Percentiles rank a stretch among this genome's conserved stretches.
These are phyloP conservation scores for Geococcyx californianus DNA, from an alignment of 2,113 vertebrate species.

Conservation along the genomic window DNA sequence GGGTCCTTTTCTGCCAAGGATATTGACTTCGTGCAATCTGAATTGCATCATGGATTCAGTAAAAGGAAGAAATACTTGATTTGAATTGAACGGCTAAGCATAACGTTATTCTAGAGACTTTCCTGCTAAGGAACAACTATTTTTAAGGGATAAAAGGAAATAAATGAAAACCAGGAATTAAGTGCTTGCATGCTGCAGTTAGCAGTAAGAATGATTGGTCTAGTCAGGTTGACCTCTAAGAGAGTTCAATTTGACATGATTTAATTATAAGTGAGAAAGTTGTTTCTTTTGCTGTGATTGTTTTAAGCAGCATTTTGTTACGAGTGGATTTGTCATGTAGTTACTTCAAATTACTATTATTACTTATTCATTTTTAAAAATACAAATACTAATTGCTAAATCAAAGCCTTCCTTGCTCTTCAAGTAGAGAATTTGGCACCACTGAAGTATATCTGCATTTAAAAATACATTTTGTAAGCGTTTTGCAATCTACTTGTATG, in stretches of 20 bases:
- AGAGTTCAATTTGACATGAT: not conserved
- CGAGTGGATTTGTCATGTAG: not conserved
- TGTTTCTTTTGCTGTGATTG: not conserved
- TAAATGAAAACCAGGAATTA: not conserved
- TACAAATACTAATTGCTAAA: not conserved
- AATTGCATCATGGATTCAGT: not conserved
- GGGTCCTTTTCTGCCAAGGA: not conserved
- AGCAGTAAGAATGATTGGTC: not conserved
- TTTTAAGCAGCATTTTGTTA: not conserved
- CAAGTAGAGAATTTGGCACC: not conserved
- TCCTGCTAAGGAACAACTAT: not conserved
- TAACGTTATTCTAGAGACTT: not conserved
- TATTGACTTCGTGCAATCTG: not conserved
- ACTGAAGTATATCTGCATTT: not conserved
- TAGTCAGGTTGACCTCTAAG: slow-evolving; percentile 2
- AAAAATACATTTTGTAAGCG: not conserved
- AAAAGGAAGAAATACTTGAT: not conserved
- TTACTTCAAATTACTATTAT: not conserved
- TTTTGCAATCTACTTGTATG: not conserved
- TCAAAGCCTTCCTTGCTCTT: not conserved
- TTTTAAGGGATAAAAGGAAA: not conserved
- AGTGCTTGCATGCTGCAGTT: not conserved
- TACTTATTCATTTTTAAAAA: not conserved
- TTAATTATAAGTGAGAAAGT: slow-evolving; percentile 21
- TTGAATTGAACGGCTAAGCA: not conserved